A percentile compares a stretch with the other conserved stretches of the same genome.
These are phyloP conservation scores for Lamproptera curius DNA, from an alignment of 2,888 invertebrate genomes.

Conservation along the genomic window DNA sequence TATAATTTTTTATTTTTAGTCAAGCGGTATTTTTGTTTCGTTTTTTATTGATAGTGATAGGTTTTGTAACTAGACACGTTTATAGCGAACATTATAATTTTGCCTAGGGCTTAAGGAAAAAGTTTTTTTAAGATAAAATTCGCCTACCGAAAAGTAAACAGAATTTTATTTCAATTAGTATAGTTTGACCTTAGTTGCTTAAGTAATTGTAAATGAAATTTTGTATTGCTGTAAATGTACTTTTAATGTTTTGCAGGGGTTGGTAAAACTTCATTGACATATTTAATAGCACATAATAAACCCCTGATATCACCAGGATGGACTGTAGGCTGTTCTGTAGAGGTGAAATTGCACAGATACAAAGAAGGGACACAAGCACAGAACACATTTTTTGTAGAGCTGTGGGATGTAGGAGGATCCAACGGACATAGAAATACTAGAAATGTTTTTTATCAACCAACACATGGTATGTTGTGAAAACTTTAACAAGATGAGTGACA, in stretches of 20 bases:
- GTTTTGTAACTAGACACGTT: no score
- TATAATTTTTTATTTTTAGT: no score
- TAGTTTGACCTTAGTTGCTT: no score
- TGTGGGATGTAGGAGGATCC: constrained; percentile 99
- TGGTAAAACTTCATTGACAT: constrained; percentile 96
- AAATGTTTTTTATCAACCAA: constrained; percentile 94
- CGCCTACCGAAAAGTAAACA: no score
- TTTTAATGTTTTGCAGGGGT: constrained; percentile 81
- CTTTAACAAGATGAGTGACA: background rate
- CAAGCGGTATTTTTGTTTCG: no score
- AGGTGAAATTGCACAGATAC: constrained; percentile 96
- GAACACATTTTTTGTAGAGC: constrained; percentile 93
- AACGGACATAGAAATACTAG: constrained; percentile 95
- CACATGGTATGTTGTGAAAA: constrained; percentile 83
- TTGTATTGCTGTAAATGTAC: constrained; percentile 15
- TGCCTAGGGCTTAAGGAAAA: no score
- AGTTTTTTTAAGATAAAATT: no score
- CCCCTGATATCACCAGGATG: constrained; percentile 92
- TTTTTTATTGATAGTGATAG: no score
- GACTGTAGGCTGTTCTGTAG: constrained; percentile 97
- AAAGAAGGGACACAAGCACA: constrained; percentile 96
- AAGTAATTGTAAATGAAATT: no score
- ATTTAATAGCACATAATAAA: constrained; percentile 93
- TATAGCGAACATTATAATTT: no score
- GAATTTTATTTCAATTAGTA: no score